Conservation (phyloP, 2,888 invertebrate species). For the Hirtodrosophila trivittata region DNA sequence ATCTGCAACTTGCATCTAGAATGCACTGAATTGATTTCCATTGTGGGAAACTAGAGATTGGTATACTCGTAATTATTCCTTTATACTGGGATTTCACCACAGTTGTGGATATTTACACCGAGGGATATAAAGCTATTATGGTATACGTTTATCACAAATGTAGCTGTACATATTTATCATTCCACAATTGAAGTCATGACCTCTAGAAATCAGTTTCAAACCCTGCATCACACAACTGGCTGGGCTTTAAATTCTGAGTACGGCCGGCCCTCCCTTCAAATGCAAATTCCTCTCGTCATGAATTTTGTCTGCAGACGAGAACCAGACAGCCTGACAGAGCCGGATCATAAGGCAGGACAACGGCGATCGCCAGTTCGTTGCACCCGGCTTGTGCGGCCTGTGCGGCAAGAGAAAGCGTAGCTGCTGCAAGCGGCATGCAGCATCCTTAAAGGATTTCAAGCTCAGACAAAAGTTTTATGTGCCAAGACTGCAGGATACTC, state of each 20-base stretch:
- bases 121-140: conserved; percentile 15
- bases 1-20: conserved; percentile 32
- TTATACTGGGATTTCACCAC: conserved; percentile 4
- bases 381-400: conserved; percentile 44
- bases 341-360: conserved; percentile 48
- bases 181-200: conserved; percentile 70
- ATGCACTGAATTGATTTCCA: conserved; percentile 15
- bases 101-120: conserved; percentile 32
- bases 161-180: conserved; percentile 52
- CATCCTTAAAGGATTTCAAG: conserved; percentile 50
- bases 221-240: conserved; percentile 1
- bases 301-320: conserved; percentile 34
- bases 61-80: conserved; percentile 2
- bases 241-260: no score
- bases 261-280: conserved; percentile 38
- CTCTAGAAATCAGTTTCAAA: conserved; percentile 40
- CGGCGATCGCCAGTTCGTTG: conserved; percentile 56
- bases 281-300: conserved; percentile 34
- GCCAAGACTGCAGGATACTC: conserved; percentile 54
- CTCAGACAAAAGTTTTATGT: conserved; percentile 59
- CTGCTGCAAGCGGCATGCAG: conserved; percentile 13
- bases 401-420: conserved; percentile 21
- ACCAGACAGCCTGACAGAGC: conserved; percentile 43
- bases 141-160: conserved; percentile 12
- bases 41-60: conserved; percentile 60